Evolutionary conservation across 2,888 invertebrate species (phyloP).

Genomic region (Athrips mouffetella): DNA sequence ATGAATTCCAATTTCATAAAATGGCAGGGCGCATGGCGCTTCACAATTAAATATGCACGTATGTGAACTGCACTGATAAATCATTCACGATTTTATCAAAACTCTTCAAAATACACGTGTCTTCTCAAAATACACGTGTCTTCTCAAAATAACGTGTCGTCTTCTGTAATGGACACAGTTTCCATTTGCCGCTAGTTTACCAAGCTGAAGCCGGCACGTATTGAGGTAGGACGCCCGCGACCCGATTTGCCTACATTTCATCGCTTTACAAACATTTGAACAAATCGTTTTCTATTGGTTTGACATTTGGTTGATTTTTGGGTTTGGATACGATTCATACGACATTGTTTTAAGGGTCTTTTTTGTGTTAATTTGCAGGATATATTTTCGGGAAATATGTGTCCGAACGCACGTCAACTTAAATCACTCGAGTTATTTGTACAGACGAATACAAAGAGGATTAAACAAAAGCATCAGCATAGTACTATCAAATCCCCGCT

Average conservation of each 20-base stretch:
- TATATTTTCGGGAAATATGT: too few relatives aligned
- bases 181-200: constrained; percentile 49
- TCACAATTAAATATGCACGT: too few relatives aligned
- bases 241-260: constrained; percentile 23
- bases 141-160: not conserved
- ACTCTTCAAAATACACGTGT: too few relatives aligned
- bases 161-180: constrained; percentile 34
- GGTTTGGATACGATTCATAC: too few relatives aligned
- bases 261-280: constrained; percentile 28
- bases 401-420: not conserved
- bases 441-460: constrained; percentile 42
- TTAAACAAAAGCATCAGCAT: constrained; percentile 57
- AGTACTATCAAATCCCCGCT: constrained; percentile 64
- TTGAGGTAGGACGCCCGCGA: constrained; percentile 56
- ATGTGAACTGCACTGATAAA: too few relatives aligned
- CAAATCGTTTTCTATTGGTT: constrained; percentile 4
- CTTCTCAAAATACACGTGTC: too few relatives aligned
- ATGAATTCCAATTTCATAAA: too few relatives aligned
- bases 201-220: constrained; percentile 58
- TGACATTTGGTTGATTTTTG: too few relatives aligned
- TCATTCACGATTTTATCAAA: too few relatives aligned
- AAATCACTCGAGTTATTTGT: constrained; percentile 3
- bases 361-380: too few relatives aligned
- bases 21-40: too few relatives aligned
- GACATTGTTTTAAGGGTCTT: too few relatives aligned